Percentiles rank a stretch among this genome's conserved stretches.
These are phyloP conservation scores for Macquaria ambigua DNA, from an alignment of 2,113 vertebrate genomes.

Conservation along the genomic window DNA sequence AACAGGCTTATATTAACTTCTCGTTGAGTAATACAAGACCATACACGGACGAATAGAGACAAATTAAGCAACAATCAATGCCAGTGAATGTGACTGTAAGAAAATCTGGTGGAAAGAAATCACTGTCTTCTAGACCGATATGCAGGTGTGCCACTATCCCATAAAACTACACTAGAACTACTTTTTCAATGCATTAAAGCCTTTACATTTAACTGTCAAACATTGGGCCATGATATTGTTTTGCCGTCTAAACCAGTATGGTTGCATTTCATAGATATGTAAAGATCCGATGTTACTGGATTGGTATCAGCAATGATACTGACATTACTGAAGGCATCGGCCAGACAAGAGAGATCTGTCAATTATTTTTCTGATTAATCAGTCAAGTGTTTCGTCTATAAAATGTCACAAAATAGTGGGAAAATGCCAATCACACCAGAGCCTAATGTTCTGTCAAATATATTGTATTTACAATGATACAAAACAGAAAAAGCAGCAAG, in stretches of 20 bases:
- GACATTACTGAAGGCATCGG: not conserved
- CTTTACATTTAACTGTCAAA: not conserved
- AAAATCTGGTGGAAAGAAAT: not conserved
- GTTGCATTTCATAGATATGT: constrained; percentile 24
- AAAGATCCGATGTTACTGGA: no score
- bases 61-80: not conserved
- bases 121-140: not conserved
- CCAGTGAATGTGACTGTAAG: not conserved
- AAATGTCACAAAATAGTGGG: not conserved
- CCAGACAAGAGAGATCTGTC: not conserved
- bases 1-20: not conserved
- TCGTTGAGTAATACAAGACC: not conserved
- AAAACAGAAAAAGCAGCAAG: not conserved
- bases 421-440: not conserved
- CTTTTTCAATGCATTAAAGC: not conserved
- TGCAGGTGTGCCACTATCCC: not conserved
- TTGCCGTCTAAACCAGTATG: not conserved
- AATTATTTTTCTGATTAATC: not conserved
- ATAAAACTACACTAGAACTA: not conserved
- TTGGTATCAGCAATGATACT: not conserved
- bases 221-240: not conserved
- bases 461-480: not conserved
- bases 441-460: not conserved
- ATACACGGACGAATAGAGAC: not conserved
- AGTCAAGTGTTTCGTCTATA: not conserved